Percentiles rank a stretch among this genome's conserved stretches.
These are phyloP conservation scores for Leucania comma DNA, from an alignment of 2,888 invertebrate genomes.

Conservation along the genomic window DNA sequence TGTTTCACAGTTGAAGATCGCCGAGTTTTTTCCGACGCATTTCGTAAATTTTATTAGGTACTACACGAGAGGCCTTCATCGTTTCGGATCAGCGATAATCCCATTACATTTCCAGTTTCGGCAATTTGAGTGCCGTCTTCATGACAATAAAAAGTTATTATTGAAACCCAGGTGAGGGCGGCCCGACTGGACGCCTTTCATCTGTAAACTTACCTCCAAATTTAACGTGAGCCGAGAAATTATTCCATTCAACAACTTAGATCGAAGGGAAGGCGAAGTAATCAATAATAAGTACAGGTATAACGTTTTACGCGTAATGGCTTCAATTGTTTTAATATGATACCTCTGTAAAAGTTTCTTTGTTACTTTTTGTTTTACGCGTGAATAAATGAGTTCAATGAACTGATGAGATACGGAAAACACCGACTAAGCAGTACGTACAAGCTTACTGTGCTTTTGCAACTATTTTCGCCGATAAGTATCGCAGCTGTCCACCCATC, in stretches of 20 bases:
- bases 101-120: constrained; percentile 83
- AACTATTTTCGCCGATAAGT: constrained; percentile 76
- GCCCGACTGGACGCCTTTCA: constrained; percentile 54
- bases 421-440: constrained; percentile 32
- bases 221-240: constrained; percentile 49
- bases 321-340: constrained; percentile 47
- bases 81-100: constrained; percentile 85
- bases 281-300: constrained; percentile 51
- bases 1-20: constrained; percentile 66
- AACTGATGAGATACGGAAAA: constrained; percentile 13
- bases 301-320: constrained; percentile 53
- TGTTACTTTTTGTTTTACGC: constrained; percentile 22
- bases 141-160: constrained; percentile 82
- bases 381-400: constrained; percentile 17
- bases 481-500: constrained; percentile 77
- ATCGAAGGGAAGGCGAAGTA: constrained; percentile 43
- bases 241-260: constrained; percentile 52
- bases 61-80: constrained; percentile 79
- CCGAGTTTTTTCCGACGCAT: constrained; percentile 74
- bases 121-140: constrained; percentile 80
- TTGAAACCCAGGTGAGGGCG: constrained; percentile 76
- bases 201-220: constrained; percentile 54
- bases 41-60: constrained; percentile 81
- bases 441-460: constrained; percentile 68
- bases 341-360: constrained; percentile 27